Evolutionary conservation across 1,140 invertebrate species (phyloP), one percentile per base, ranked within the genome.

Genomic region (Zaprionus ornatus): DNA sequence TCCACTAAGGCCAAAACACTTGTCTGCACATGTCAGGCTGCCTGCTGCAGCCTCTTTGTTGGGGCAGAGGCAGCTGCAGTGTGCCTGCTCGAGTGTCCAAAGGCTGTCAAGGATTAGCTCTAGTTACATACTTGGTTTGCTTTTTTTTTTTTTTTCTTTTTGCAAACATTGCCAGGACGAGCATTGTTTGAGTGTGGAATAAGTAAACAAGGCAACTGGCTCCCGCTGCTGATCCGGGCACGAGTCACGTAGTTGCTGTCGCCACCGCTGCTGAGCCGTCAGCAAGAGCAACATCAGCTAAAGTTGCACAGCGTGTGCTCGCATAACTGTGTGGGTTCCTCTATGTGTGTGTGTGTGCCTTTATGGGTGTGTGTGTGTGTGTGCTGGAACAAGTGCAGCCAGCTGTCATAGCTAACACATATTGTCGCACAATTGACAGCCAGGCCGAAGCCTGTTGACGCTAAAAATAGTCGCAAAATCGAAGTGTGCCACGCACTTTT

Each of bases 391-490:
- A 63, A 60, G 55, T 71, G 64, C 75, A 76, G 66, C 65, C 83
- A 87, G 71, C 79, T 87, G 79, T 79, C 79, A 76, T 60, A 79
- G 82, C 65, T 64, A 68, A 66, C 63, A 67, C 73, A 78, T 79
- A 86, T 86, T 85, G 79, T 82, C 40, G 40, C 76, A 86, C 79
- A 87, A 82, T 77, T 74, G 61, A 55, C 57, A 19, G 32, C 42
- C 57, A 35, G 35, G 7, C 42, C 37, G 29, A 52, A 54, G 40
- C 45, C 52, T 50, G 17, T 32, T 48, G 19, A 37, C 21, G 52
- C 68, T 88, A 88, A 74, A 83, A 83, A 83, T 86, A 87, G 56
- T 27, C 52, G 52, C 57, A 82, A 87, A 80, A 74, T 82, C 76
- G 79, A 79, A 79, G 72, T 76, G 54, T 23, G 73, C 81, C 72